These are phyloP conservation scores for Orthonevra nobilis DNA, from an alignment of 2,888 invertebrate species.

Conservation along the genomic window DNA sequence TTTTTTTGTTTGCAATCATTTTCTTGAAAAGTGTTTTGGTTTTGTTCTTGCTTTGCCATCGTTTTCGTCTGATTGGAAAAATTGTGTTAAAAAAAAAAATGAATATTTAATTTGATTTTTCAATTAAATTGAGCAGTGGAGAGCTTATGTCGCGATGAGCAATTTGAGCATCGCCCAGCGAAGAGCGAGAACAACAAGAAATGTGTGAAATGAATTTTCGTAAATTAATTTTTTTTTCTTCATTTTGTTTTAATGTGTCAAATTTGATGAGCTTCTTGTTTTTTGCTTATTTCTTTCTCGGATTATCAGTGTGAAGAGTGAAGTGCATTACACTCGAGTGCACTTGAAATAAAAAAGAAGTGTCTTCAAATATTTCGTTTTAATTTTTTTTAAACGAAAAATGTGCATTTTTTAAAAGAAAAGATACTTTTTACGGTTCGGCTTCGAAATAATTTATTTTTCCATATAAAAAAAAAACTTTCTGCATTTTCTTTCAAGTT, in stretches of 20 bases:
- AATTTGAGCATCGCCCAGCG: too few species aligned
- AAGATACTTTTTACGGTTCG: slow-evolving; percentile 24
- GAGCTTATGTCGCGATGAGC: too few species aligned
- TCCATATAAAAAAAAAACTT: slow-evolving; percentile 21
- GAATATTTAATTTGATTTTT: slow-evolving; percentile 68
- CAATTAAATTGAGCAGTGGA: slow-evolving; percentile 55
- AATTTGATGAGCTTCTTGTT: slow-evolving; percentile 26
- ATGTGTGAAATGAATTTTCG: slow-evolving; percentile 8
- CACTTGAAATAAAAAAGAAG: slow-evolving; percentile 52
- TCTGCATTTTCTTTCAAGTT: slow-evolving; percentile 11
- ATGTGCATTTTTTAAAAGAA: too few species aligned
- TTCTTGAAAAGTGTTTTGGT: too few species aligned
- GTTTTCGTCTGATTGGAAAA: slow-evolving; percentile 31
- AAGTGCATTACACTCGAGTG: slow-evolving; percentile 62
- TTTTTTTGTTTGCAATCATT: too few species aligned
- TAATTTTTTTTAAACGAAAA: neutral
- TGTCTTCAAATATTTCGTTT: slow-evolving; percentile 31
- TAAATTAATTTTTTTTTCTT: too few species aligned
- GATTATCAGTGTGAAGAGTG: slow-evolving; percentile 49
- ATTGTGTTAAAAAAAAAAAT: slow-evolving; percentile 40
- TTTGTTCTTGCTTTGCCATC: slow-evolving; percentile 3
- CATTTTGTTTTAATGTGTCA: too few species aligned
- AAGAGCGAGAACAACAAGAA: slow-evolving; percentile 13
- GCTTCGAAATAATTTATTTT: neutral
- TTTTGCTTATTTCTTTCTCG: neutral